These are phyloP conservation scores for Zonitis immaculata DNA, from an alignment of 2,888 invertebrate genomes.

Conservation along the genomic window DNA sequence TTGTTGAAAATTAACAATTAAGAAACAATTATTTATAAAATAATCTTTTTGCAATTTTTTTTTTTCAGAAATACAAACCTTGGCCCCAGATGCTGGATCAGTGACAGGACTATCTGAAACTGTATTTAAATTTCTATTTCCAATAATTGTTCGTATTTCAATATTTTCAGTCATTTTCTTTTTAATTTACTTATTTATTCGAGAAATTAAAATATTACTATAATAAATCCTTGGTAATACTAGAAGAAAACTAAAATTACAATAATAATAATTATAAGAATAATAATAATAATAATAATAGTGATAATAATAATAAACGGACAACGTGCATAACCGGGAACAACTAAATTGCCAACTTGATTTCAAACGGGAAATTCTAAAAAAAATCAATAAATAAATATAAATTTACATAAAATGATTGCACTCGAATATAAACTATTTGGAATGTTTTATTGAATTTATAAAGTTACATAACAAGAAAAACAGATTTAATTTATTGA, in stretches of 20 bases:
- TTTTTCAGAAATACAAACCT: slow-evolving; percentile 48
- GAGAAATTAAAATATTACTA: slow-evolving; percentile 6
- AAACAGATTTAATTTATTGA: background rate
- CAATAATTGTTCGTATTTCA: slow-evolving; percentile 45
- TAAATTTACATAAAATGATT: background rate
- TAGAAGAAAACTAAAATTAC: slow-evolving; percentile 2
- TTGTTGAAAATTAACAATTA: background rate
- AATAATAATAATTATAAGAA: slow-evolving; percentile 4
- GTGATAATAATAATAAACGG: slow-evolving; percentile 5
- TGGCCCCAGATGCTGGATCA: slow-evolving; percentile 64
- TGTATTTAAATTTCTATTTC: slow-evolving; percentile 51
- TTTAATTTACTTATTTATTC: slow-evolving; percentile 1
- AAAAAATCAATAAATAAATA: background rate
- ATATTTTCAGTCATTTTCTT: slow-evolving; percentile 44
- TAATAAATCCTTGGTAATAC: background rate
- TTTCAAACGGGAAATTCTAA: background rate
- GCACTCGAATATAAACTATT: background rate
- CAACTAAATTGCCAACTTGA: slow-evolving; percentile 8
- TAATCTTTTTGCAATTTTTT: background rate
- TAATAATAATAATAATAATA: slow-evolving; percentile 1
- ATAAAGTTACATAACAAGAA: background rate
- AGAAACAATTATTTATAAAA: background rate
- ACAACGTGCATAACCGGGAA: slow-evolving; percentile 16
- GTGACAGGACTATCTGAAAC: slow-evolving; percentile 71
- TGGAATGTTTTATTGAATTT: background rate